Conservation (phyloP, 1,140 invertebrate species). For the Aricia agestis region DNA sequence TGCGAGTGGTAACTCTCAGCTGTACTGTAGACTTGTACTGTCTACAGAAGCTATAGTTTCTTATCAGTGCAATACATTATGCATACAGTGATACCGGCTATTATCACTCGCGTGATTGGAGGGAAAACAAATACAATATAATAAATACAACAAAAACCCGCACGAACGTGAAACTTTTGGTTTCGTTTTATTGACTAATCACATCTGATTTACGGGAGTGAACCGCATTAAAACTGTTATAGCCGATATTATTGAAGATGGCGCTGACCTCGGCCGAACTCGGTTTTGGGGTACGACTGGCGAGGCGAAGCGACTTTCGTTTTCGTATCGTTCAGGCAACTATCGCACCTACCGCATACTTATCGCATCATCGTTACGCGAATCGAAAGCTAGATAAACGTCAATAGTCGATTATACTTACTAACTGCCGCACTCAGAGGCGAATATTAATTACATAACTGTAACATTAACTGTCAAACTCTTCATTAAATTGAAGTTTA, state of each 20-base stretch:
- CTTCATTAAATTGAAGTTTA: no score
- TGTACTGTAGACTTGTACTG: no score
- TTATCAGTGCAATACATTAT: constrained; percentile 7
- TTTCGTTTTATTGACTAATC: neutral
- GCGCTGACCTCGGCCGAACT: neutral
- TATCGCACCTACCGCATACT: no score
- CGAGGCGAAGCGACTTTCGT: neutral
- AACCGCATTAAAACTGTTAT: neutral
- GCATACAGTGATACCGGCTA: constrained; percentile 5
- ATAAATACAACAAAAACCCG: neutral
- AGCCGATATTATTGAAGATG: neutral
- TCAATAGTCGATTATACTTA: no score
- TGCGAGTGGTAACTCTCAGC: no score
- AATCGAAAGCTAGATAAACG: no score
- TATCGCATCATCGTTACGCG: no score
- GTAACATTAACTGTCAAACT: no score
- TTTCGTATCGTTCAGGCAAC: neutral
- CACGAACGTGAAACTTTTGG: constrained; percentile 7
- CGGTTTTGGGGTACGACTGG: neutral
- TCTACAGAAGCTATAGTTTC: neutral
- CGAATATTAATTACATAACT: no score
- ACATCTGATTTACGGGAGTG: neutral
- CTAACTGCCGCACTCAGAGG: no score
- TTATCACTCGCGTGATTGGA: constrained; percentile 8
- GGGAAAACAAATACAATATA: neutral